A percentile compares a stretch with the other conserved stretches of the same genome.
These are phyloP conservation scores for Hypsopygia costalis DNA, from an alignment of 2,888 invertebrate genomes.

Conservation along the genomic window DNA sequence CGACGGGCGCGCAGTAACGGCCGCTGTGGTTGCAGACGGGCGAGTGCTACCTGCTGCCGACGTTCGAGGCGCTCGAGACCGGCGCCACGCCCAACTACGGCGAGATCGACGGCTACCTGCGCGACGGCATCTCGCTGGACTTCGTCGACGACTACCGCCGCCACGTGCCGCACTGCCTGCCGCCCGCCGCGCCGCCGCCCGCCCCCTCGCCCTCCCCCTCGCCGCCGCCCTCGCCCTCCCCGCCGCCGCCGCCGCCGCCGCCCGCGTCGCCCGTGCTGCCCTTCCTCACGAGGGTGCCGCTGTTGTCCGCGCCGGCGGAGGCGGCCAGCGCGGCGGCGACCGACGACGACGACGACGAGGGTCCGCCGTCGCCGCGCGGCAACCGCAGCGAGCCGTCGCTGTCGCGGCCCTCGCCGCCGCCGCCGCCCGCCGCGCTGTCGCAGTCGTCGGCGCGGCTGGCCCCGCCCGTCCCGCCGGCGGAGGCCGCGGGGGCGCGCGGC, in stretches of 20 bases:
- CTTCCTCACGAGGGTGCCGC: background rate
- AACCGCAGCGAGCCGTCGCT: background rate
- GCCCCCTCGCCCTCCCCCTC: slow-evolving; percentile 11
- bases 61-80: slow-evolving; percentile 74
- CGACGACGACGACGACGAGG: slow-evolving; percentile 1
- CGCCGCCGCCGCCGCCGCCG: slow-evolving; percentile 10
- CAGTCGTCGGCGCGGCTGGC: background rate
- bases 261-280: slow-evolving; percentile 2
- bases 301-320: background rate
- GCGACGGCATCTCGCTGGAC: slow-evolving; percentile 64
- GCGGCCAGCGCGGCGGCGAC: too few species aligned
- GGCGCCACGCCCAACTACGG: slow-evolving; percentile 65
- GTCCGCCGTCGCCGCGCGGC: slow-evolving; percentile 2
- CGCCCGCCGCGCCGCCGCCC: slow-evolving; percentile 15
- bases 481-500: slow-evolving; percentile 7
- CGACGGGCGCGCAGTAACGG: background rate
- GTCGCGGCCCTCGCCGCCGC: slow-evolving; percentile 3
- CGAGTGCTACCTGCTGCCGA: slow-evolving; percentile 73
- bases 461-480: slow-evolving; percentile 5
- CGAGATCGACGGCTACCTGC: slow-evolving; percentile 58
- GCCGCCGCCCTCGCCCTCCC: slow-evolving; percentile 9
- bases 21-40: slow-evolving; percentile 45
- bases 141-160: slow-evolving; percentile 59
- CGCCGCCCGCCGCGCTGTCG: background rate
- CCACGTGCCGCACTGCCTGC: slow-evolving; percentile 50